These are phyloP conservation scores for Sphenodon punctatus DNA, from an alignment of 2,797 vertebrate genomes.

Conservation along the genomic window DNA sequence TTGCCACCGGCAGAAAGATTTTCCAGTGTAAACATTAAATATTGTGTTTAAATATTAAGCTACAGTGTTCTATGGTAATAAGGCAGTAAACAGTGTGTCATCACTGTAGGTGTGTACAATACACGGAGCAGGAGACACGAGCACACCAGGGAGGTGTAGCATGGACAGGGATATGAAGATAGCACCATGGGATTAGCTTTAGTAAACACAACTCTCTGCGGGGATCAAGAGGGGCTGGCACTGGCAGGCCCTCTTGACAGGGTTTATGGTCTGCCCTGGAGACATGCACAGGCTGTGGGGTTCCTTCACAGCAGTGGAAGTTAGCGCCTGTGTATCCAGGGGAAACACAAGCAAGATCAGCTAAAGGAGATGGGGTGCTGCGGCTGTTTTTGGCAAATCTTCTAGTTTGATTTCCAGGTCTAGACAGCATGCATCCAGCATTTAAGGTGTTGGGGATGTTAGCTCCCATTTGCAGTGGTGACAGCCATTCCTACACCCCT, in stretches of 20 bases:
- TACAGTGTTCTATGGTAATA: slow-evolving; percentile 61
- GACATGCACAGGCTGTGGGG: slow-evolving; percentile 14
- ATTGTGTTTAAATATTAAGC: slow-evolving; percentile 40
- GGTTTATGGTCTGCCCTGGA: neutral
- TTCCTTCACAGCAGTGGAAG: neutral
- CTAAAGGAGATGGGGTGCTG: neutral
- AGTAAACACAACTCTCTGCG: neutral
- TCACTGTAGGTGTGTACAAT: neutral
- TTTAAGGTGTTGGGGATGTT: neutral
- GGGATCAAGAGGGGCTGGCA: neutral
- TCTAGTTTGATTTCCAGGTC: neutral
- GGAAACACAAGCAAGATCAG: neutral
- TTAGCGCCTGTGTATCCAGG: neutral
- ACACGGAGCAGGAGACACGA: neutral
- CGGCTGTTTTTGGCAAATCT: neutral
- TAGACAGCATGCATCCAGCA: neutral
- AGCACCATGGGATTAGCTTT: neutral
- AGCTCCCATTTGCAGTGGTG: no score
- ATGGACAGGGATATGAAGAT: neutral
- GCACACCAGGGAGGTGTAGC: neutral
- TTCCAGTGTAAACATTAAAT: slow-evolving; percentile 63
- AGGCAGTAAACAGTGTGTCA: slow-evolving; percentile 69
- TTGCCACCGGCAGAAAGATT: slow-evolving; percentile 12
- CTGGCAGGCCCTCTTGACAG: no score
- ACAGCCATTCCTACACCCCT: neutral